Evolutionary conservation across 1,140 invertebrate genomes (phyloP), one percentile per base, ranked within the genome.

Genomic region (Dreissena polymorpha): DNA sequence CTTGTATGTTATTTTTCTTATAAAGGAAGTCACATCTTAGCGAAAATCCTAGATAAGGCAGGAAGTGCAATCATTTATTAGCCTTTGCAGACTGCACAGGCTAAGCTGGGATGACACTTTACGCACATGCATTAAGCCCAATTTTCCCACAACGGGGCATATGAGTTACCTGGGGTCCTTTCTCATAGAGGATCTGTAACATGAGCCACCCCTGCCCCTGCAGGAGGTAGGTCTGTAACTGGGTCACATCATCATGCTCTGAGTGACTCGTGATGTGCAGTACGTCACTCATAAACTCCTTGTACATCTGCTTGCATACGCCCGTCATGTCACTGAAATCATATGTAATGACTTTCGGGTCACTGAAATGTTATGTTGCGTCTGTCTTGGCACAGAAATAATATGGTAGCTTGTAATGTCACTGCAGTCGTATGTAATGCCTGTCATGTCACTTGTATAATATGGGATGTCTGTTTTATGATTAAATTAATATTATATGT

Each of bases 251-350:
- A 82, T 90, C 89, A 67, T 89, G 86, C 3, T 72, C 70, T 3
- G 86, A 71, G 0, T 78, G 63, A 60, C 80, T 88, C 25, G 88
- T 88, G 29, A 90, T 84, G 5, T 69, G 81, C n/a, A 88, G 73
- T n/a, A 91, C 85, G 70, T 90, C 90, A 55, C 84, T 84, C 89
- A 91, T 88, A 25, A 91, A 89, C 86, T 91, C 90, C 49, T 87
- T 87, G 27, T 86, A 84, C 55, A 91, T 74, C 55, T 89, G 85
- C 71, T 89, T 91, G 81, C 88, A 85, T 21, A 90, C 85, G 69
- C 89, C 89, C 70, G 85, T 88, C 90, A 89, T 89, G 57, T 91
- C 89, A 60, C 90, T 91, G 86, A 50, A 86, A 89, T 21, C 80
- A 23, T 64, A 67, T 29, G 39, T 39, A 2, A 39, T 39, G 39